phyloP scores from a whole-genome alignment of 2,113 vertebrate species.

The Laterallus jamaicensis region DNA sequence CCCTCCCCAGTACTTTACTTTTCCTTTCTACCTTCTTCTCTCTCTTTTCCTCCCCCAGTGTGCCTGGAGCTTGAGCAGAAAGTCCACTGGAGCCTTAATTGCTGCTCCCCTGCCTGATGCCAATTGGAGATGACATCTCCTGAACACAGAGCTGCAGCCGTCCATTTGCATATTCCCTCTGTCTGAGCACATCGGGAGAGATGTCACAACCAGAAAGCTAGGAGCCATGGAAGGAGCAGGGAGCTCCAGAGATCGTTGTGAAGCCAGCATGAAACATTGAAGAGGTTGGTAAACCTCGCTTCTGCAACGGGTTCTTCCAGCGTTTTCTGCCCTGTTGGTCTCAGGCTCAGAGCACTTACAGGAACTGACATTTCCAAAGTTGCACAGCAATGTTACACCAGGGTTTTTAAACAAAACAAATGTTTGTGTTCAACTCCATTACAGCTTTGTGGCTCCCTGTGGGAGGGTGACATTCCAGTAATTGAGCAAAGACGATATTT shows the following conservation, averaged over 20 bases:
- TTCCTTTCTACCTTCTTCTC: neutral
- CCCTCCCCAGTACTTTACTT: neutral
- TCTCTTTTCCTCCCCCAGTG: slow-evolving; percentile 15
- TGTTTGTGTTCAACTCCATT: slow-evolving; percentile 54
- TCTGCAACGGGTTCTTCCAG: slow-evolving; percentile 68
- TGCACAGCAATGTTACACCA: slow-evolving; percentile 21
- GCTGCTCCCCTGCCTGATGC: slow-evolving; percentile 63
- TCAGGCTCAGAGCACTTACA: slow-evolving; percentile 48
- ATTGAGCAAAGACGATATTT: slow-evolving; percentile 28
- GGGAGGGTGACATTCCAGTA: slow-evolving; percentile 52
- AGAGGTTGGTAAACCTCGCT: slow-evolving; percentile 63
- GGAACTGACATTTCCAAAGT: slow-evolving; percentile 68
- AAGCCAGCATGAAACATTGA: slow-evolving; percentile 60
- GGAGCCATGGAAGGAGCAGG: slow-evolving; percentile 52
- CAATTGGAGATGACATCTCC: slow-evolving; percentile 77
- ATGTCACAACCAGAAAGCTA: slow-evolving; percentile 76
- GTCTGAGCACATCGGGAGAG: slow-evolving; percentile 76
- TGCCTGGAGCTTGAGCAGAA: slow-evolving; percentile 52
- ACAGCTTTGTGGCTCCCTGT: slow-evolving; percentile 1
- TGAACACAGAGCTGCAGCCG: slow-evolving; percentile 68
- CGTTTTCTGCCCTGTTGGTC: slow-evolving; percentile 50
- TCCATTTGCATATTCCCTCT: slow-evolving; percentile 82
- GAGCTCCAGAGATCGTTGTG: slow-evolving; percentile 21
- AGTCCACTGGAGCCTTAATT: slow-evolving; percentile 63
- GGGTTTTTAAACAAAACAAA: slow-evolving; percentile 70